Conservation (phyloP, 53 echinoderm and acorn worm genomes). For the Luidia sarsii region DNA sequence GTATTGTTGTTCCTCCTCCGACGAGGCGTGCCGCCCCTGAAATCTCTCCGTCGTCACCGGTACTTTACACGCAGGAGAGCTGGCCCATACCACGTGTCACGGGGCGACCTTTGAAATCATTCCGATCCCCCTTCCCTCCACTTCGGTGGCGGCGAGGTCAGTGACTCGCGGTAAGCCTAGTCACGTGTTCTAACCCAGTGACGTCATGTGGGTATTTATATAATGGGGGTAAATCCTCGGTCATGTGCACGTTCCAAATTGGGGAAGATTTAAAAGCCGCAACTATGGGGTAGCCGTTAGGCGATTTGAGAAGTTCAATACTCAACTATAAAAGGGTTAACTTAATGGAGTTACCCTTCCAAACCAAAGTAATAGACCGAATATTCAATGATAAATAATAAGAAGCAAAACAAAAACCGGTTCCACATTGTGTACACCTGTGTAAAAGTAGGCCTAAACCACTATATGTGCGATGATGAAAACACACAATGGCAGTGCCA, state of each 20-base stretch:
- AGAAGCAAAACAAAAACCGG: too few relatives aligned
- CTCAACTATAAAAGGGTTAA: not conserved
- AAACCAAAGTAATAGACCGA: too few relatives aligned
- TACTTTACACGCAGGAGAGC: constrained; percentile 19
- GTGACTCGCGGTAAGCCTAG: constrained; percentile 6
- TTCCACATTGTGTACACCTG: too few relatives aligned
- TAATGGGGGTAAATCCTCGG: not conserved
- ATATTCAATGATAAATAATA: too few relatives aligned
- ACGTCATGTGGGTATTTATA: constrained; percentile 13
- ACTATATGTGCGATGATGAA: too few relatives aligned
- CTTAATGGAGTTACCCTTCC: not conserved
- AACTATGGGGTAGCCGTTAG: too few relatives aligned
- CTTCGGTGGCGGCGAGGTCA: constrained; percentile 12
- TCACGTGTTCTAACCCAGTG: constrained; percentile 7
- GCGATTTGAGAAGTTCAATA: too few relatives aligned
- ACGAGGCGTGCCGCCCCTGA: constrained; percentile 46
- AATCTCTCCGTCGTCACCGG: constrained; percentile 27
- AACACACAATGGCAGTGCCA: too few relatives aligned
- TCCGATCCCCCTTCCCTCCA: not conserved
- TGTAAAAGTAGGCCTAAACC: too few relatives aligned
- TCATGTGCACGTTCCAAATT: not conserved
- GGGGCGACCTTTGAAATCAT: not conserved
- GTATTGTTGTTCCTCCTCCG: constrained; percentile 31
- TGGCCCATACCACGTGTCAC: not conserved
- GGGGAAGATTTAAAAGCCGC: too few relatives aligned